These are phyloP conservation scores for Gryllus bimaculatus DNA, from an alignment of 1,140 invertebrate genomes.

Conservation along the genomic window DNA sequence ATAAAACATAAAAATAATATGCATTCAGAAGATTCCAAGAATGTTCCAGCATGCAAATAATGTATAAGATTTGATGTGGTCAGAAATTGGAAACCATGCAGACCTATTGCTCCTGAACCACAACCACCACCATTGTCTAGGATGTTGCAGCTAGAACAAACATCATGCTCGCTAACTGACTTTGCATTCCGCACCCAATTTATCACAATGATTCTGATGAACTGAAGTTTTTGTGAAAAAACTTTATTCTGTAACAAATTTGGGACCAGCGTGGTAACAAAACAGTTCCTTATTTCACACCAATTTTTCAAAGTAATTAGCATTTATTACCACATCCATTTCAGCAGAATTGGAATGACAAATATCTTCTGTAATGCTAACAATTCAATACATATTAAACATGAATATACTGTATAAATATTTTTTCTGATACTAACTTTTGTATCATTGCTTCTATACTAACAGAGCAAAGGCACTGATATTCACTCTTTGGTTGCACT, in stretches of 20 bases:
- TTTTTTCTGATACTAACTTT: too few species aligned
- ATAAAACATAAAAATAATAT: neutral
- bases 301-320: neutral
- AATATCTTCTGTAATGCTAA: too few species aligned
- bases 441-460: neutral
- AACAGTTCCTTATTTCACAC: neutral
- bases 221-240: too few species aligned
- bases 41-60: neutral
- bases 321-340: neutral
- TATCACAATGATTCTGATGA: too few species aligned
- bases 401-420: too few species aligned
- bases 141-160: neutral
- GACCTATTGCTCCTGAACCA: neutral
- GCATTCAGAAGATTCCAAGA: neutral
- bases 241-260: neutral
- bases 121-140: neutral
- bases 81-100: neutral
- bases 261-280: neutral
- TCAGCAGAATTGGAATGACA: neutral
- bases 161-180: neutral
- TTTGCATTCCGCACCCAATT: too few species aligned
- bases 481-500: neutral
- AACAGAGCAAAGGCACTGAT: neutral
- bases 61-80: neutral
- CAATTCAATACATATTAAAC: too few species aligned